phyloP scores from a whole-genome alignment of 2,797 vertebrate genomes.

The Halcyon leucocephala region DNA sequence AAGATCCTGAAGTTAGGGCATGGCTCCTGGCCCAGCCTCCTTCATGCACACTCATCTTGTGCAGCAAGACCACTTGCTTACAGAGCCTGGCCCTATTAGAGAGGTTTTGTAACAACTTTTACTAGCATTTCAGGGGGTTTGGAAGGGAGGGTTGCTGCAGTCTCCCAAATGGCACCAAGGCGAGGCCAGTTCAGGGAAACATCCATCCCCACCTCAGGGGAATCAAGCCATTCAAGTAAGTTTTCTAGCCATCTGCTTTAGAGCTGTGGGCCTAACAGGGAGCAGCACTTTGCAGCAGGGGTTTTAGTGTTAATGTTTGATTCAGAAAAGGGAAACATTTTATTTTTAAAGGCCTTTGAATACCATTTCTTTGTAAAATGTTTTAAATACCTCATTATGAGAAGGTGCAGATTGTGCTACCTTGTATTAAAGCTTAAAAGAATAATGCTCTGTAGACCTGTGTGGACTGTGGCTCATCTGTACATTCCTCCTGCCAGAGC shows the following conservation, averaged over 20 bases:
- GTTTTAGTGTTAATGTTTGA: slow-evolving; percentile 17
- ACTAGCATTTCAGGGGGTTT: slow-evolving; percentile 5
- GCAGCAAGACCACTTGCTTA: slow-evolving; percentile 27
- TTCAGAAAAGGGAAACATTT: slow-evolving; percentile 61
- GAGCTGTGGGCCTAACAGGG: slow-evolving; percentile 41
- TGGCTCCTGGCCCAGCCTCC: slow-evolving; percentile 10
- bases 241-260: slow-evolving; percentile 51
- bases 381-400: slow-evolving; percentile 83
- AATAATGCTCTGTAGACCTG: not conserved
- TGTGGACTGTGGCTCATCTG: slow-evolving; percentile 1
- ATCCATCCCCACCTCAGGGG: not conserved
- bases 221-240: slow-evolving; percentile 53
- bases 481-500: not conserved
- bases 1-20: not conserved
- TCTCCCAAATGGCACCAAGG: not conserved
- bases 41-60: not conserved
- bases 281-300: slow-evolving; percentile 33
- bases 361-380: slow-evolving; percentile 76
- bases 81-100: slow-evolving; percentile 10
- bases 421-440: slow-evolving; percentile 67
- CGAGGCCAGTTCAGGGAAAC: slow-evolving; percentile 48
- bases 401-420: slow-evolving; percentile 48
- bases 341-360: slow-evolving; percentile 78
- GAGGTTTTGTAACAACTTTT: slow-evolving; percentile 21
- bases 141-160: slow-evolving; percentile 12